Evolutionary conservation across 2,113 vertebrate genomes (phyloP).

Genomic region (Acanthochromis polyacanthus): DNA sequence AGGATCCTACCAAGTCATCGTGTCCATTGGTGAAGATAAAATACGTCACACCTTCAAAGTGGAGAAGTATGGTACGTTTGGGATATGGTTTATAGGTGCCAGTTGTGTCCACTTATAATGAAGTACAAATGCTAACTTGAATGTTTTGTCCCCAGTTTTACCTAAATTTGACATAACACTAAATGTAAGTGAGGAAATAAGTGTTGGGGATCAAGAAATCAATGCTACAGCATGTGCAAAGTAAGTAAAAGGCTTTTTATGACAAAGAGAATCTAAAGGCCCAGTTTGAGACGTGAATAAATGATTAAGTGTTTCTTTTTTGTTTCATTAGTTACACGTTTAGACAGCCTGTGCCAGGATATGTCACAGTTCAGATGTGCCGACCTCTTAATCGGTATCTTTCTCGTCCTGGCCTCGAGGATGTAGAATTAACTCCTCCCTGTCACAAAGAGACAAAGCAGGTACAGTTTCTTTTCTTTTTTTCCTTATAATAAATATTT

Average conservation of each 20-base stretch:
- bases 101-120: background rate
- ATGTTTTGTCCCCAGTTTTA: slow-evolving; percentile 69
- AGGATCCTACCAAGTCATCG: slow-evolving; percentile 64
- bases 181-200: slow-evolving; percentile 37
- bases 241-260: slow-evolving; percentile 58
- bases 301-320: background rate
- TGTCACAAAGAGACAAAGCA: slow-evolving; percentile 58
- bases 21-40: background rate
- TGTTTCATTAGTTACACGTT: slow-evolving; percentile 77
- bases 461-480: too few relatives aligned
- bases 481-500: too few relatives aligned
- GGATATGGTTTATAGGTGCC: fast-evolving
- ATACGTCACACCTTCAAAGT: slow-evolving; percentile 70
- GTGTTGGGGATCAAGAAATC: slow-evolving; percentile 49
- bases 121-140: background rate
- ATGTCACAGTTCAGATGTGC: slow-evolving; percentile 43
- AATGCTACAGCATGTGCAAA: slow-evolving; percentile 68
- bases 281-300: background rate
- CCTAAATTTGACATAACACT: slow-evolving; percentile 78
- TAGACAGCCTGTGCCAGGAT: slow-evolving; percentile 79
- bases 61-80: slow-evolving; percentile 78
- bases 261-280: background rate
- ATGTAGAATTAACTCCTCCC: fast-evolving
- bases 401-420: fast-evolving
- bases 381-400: fast-evolving